These are phyloP conservation scores for Vombatus ursinus DNA, from an alignment of 2,113 vertebrate species.

Conservation along the genomic window DNA sequence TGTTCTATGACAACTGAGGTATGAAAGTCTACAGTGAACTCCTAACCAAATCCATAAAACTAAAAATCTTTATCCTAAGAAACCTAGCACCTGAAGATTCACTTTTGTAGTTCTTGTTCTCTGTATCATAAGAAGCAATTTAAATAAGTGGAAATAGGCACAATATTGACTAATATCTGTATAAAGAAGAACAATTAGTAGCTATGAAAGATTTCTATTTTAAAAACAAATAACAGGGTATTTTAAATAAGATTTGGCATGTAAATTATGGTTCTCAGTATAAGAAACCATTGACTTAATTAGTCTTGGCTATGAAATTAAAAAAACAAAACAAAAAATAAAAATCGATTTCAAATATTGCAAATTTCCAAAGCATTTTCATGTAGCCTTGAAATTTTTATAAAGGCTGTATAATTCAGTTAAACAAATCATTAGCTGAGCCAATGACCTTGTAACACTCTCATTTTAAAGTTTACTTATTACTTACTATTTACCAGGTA, in stretches of 20 bases:
- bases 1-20: not conserved
- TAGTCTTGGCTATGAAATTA: not conserved
- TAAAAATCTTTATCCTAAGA: not conserved
- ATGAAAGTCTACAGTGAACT: not conserved
- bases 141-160: not conserved
- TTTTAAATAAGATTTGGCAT: not conserved
- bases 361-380: not conserved
- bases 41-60: not conserved
- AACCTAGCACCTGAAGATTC: not conserved
- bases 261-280: not conserved
- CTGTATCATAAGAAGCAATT: not conserved
- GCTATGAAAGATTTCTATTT: not conserved
- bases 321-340: not conserved
- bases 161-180: not conserved
- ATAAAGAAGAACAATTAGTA: not conserved
- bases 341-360: not conserved
- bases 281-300: not conserved
- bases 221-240: not conserved
- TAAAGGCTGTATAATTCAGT: not conserved
- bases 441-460: not conserved
- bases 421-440: not conserved
- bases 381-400: not conserved
- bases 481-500: too few relatives aligned
- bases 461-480: not conserved
- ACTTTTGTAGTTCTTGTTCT: not conserved